Percentiles rank a stretch among this genome's conserved stretches.
phyloP scores from a whole-genome alignment of 2,113 vertebrate genomes.

The Tringa solitaria region DNA sequence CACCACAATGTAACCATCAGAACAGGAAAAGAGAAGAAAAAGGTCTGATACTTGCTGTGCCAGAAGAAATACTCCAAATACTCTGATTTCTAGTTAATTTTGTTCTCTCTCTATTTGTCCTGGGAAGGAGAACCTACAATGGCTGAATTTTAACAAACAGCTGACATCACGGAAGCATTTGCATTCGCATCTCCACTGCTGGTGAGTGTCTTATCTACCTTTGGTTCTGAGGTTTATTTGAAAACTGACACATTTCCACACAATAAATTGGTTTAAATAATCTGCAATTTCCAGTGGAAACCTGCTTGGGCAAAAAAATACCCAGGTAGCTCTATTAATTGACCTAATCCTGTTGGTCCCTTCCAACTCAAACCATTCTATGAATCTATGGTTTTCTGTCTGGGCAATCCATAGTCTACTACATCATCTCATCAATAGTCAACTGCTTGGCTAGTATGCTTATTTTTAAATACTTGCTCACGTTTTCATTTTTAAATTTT shows the following conservation, averaged over 20 bases:
- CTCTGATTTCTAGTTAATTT: neutral
- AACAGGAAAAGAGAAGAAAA: neutral
- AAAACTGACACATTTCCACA: neutral
- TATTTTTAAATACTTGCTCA: neutral
- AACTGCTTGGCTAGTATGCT: neutral
- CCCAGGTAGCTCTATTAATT: neutral
- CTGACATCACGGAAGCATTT: rapidly evolving
- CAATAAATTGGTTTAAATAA: neutral
- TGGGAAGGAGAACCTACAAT: neutral
- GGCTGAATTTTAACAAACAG: neutral
- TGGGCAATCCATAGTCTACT: neutral
- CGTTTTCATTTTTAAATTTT: neutral
- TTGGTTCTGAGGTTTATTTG: neutral
- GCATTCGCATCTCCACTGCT: neutral
- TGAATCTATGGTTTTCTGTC: neutral
- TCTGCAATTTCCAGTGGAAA: neutral
- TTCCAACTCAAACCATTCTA: neutral
- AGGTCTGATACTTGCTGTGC: neutral
- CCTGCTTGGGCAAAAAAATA: neutral
- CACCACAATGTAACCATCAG: neutral
- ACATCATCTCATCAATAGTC: neutral
- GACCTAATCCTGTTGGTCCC: neutral
- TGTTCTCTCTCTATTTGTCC: neutral
- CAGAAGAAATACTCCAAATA: neutral
- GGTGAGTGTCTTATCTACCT: neutral